Evolutionary conservation across 2,113 vertebrate genomes (phyloP), one percentile per base, ranked within the genome.

Genomic region (Myrmophylax atrothorax): DNA sequence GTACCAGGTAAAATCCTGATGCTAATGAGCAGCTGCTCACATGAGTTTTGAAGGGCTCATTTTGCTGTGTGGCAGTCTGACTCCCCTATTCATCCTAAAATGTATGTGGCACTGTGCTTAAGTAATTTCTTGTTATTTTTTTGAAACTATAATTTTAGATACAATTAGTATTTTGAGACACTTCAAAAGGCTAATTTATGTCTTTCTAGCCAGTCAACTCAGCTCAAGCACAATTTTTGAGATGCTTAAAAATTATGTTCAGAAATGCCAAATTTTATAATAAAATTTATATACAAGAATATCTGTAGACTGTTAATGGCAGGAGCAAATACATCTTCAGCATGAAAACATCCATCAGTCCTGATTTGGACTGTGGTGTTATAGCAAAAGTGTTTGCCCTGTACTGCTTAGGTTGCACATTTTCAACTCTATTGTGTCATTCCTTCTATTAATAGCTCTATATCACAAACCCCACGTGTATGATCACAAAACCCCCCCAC

Each of bases 21-120:
- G 72, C 84, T 94, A 94, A 95, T 60, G 87, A 93, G 91, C 79
- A 97, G 66, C 49, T 93, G 87, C 85, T 95, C 66, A 86, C 73
- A 84, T 89, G 50, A 26, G 24, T 74, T 90, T 29, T 62, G 84
- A 60, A 88, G 78, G 66, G 70, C 58, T 93, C 18, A 19, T 80
- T 94, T 95, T 19, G 63, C 37, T 58, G 23, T 33, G 85, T 87
- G 85, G 74, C 83, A 91, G 72, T 18, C 35, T 76, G 86, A 87
- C 90, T 87, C 68, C 81, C 46, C 38, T 38, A 40, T 9, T 44
- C 58, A 86, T 70, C 31, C 47, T 19, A 76, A 68, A 95, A 91
- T 2, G 16, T 50, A 53, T 6, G 50, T 49, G 50, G 25, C 18
- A 47, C 12, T 26, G 9, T 5, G 10, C 49, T 88, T 55, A 70